A percentile compares a stretch with the other conserved stretches of the same genome.
These are phyloP conservation scores for Clostera curtula DNA, from an alignment of 2,888 invertebrate genomes.

Conservation along the genomic window DNA sequence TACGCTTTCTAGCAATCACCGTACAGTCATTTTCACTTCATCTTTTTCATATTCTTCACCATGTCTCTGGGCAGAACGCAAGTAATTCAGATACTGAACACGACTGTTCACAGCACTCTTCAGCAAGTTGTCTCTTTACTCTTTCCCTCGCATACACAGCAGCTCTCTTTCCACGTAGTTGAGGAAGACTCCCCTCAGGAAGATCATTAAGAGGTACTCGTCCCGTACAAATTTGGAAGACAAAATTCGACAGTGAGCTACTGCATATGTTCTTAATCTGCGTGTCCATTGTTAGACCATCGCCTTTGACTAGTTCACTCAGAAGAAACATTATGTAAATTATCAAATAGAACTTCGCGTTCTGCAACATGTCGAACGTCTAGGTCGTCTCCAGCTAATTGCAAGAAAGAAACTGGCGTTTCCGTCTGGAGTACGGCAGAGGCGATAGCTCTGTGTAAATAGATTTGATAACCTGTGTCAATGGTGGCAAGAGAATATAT, in stretches of 20 bases:
- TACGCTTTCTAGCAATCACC: too few relatives aligned
- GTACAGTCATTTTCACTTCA: conserved; percentile 15
- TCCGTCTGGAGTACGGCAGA: conserved; percentile 49
- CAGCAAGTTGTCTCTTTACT: conserved; percentile 39
- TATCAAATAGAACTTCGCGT: conserved; percentile 30
- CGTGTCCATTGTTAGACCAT: conserved; percentile 37
- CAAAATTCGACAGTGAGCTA: conserved; percentile 32
- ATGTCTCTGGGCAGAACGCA: conserved; percentile 55
- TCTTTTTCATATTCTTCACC: conserved; percentile 31
- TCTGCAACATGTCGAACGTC: conserved; percentile 37
- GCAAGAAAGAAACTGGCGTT: conserved; percentile 44
- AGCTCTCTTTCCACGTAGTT: conserved; percentile 39
- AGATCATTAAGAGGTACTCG: conserved; percentile 30
- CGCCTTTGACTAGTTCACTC: conserved; percentile 30
- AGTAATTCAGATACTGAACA: conserved; percentile 52
- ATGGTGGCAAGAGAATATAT: conserved; percentile 50
- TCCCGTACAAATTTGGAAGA: conserved; percentile 46
- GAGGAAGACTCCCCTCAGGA: conserved; percentile 29
- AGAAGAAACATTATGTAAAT: conserved; percentile 36
- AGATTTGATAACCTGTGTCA: conserved; percentile 67
- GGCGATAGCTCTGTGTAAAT: conserved; percentile 52
- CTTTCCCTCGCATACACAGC: conserved; percentile 36
- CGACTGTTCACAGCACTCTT: conserved; percentile 47
- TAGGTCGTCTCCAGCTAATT: conserved; percentile 33
- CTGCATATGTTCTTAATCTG: conserved; percentile 41